Evolutionary conservation across 2,113 vertebrate genomes (phyloP), one percentile per base, ranked within the genome.

Genomic region (Gymnobelideus leadbeateri): DNA sequence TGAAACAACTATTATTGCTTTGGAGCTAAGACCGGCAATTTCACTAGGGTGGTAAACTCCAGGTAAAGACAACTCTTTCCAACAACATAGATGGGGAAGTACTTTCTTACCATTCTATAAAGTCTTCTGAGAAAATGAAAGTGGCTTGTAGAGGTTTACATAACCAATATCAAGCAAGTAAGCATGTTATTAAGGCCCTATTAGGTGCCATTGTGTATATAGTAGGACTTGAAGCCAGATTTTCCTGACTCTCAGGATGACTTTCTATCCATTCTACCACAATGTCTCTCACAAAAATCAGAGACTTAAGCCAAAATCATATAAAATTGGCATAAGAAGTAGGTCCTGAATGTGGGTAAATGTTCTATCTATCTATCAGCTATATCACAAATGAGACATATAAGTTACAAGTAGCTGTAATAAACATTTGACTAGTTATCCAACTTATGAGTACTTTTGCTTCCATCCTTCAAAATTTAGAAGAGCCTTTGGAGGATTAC

Each of bases 381-480:
- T 37, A 37, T 37, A 68, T 37, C 61, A 68, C 31, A 37, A 68
- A 68, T n/a, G 31, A 68, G 61, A 68, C 31, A 1, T n/a, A n/a
- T 68, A n/a, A 37, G 5, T 68, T 31, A 68, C 61, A 37, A 16
- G 31, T 37, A 68, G 11, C 61, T 68, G 14, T 37, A 68, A 68
- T 14, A n/a, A 92, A 91, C 50, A 93, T 92, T 49, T 90, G 90
- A 93, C 92, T 77, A 89, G 90, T 47, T 89, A 96, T 90, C 7
- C 92, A 51, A 6, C 89, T 89, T 28, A 94, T 95, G n/a, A 93
- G 89, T 89, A 96, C 95, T 8, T 92, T 46, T 52, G 21, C 77
- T 92, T 94, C 54, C 16, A 90, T 28, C 93, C 28, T 92, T 93
- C 31, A 93, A 50, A 96, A 92, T 91, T 92, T 89, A 97, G 53